phyloP scores from a whole-genome alignment of 2,888 invertebrate species.

The Scotopteryx bipunctaria region DNA sequence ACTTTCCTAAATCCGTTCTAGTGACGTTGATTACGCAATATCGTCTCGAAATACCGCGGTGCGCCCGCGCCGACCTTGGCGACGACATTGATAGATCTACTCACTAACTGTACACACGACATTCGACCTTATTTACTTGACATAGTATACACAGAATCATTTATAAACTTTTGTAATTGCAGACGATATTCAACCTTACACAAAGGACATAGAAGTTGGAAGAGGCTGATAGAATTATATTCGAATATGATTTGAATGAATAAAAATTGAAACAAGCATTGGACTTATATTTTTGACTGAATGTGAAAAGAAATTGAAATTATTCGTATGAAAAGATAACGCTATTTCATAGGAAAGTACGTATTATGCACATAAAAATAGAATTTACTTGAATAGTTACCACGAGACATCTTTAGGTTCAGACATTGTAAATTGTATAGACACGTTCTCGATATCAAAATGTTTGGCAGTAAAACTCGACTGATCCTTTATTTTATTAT shows the following conservation, averaged over 20 bases:
- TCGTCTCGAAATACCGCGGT: conserved; percentile 47
- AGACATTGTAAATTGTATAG: neutral
- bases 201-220: neutral
- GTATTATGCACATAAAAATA: too few relatives aligned
- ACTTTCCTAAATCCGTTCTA: conserved; percentile 21
- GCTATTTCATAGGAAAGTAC: too few relatives aligned
- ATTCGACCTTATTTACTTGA: conserved; percentile 15
- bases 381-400: too few relatives aligned
- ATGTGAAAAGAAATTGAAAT: too few relatives aligned
- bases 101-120: conserved; percentile 21
- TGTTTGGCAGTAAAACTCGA: conserved; percentile 2
- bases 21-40: conserved; percentile 36
- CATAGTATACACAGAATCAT: neutral
- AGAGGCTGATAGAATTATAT: neutral
- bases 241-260: neutral
- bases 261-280: neutral
- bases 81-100: conserved; percentile 68
- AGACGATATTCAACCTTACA: neutral
- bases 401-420: too few relatives aligned
- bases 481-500: conserved; percentile 11
- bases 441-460: conserved; percentile 1
- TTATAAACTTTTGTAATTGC: neutral
- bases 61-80: conserved; percentile 66
- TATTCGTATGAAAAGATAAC: too few relatives aligned
- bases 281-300: too few relatives aligned